Conservation (phyloP, 2,888 invertebrate species). For the Balanococcus diminutus region DNA sequence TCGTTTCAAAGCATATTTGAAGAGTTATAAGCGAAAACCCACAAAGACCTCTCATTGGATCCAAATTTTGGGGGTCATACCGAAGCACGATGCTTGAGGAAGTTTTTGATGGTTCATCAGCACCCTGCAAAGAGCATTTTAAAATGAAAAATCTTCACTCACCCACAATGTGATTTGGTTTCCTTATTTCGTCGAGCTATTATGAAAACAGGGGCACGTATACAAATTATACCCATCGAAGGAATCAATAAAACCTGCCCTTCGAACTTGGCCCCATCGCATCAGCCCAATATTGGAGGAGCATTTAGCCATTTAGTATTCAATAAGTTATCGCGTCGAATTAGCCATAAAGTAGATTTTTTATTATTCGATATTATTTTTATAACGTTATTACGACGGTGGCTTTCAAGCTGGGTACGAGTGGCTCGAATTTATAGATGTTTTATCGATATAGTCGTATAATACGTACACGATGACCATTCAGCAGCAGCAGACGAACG, state of each 20-base stretch:
- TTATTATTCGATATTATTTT: not conserved
- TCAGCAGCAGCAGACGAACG: not conserved
- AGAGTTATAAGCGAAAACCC: too few species aligned
- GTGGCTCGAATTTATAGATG: not conserved
- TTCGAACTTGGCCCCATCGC: not conserved
- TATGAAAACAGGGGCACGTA: too few species aligned
- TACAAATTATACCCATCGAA: not conserved
- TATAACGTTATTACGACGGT: not conserved
- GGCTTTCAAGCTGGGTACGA: not conserved
- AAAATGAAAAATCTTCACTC: too few species aligned
- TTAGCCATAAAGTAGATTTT: not conserved
- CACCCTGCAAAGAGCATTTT: too few species aligned
- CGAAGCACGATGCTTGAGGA: too few species aligned
- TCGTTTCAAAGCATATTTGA: too few species aligned
- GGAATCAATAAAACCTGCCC: not conserved
- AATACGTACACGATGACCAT: not conserved
- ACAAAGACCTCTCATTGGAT: too few species aligned
- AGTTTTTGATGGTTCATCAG: too few species aligned
- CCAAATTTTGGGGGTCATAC: too few species aligned
- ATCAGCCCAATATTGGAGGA: not conserved
- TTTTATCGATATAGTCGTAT: slow-evolving; percentile 9
- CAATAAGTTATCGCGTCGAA: not conserved
- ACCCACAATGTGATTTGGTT: too few species aligned
- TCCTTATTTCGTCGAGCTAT: too few species aligned
- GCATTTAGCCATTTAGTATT: not conserved